Evolutionary conservation across 2,888 invertebrate genomes (phyloP).

Genomic region (Drosophila lacicola): DNA sequence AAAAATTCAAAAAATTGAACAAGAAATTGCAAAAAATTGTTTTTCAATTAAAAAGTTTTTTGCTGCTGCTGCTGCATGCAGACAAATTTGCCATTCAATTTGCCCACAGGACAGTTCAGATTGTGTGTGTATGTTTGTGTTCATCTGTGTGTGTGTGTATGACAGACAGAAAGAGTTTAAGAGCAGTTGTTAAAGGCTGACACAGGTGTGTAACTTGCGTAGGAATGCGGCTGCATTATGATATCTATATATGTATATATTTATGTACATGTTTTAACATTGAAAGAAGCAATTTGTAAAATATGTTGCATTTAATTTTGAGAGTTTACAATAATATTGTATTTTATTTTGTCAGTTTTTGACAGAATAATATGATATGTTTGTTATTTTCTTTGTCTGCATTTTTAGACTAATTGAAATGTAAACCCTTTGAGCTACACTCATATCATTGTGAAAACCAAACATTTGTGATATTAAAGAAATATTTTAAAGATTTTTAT

Average conservation of each 20-base stretch:
- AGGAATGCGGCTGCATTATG: conserved; percentile 17
- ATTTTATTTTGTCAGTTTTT: background rate
- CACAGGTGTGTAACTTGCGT: conserved; percentile 6
- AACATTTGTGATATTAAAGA: too few species aligned
- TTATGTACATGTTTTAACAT: background rate
- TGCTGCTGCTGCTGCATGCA: conserved; percentile 61
- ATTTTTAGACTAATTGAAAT: too few species aligned
- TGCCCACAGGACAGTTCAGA: conserved; percentile 60
- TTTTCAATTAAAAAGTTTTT: conserved; percentile 78
- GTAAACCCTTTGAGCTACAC: too few species aligned
- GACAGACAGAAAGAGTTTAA: conserved; percentile 26
- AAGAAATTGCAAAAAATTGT: conserved; percentile 63
- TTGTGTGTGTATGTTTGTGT: conserved; percentile 1
- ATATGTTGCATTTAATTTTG: background rate
- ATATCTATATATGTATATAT: background rate
- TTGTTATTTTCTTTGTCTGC: background rate
- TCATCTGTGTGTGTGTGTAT: background rate
- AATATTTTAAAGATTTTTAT: too few species aligned
- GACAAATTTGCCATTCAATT: conserved; percentile 77
- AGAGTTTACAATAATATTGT: background rate
- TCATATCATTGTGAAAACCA: too few species aligned
- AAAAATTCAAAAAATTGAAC: conserved; percentile 47
- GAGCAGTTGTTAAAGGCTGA: background rate
- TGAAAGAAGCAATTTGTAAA: conserved; percentile 1
- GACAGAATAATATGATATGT: background rate